Conservation (phyloP, 2,797 vertebrate species). For the Cyclopterus lumpus region DNA sequence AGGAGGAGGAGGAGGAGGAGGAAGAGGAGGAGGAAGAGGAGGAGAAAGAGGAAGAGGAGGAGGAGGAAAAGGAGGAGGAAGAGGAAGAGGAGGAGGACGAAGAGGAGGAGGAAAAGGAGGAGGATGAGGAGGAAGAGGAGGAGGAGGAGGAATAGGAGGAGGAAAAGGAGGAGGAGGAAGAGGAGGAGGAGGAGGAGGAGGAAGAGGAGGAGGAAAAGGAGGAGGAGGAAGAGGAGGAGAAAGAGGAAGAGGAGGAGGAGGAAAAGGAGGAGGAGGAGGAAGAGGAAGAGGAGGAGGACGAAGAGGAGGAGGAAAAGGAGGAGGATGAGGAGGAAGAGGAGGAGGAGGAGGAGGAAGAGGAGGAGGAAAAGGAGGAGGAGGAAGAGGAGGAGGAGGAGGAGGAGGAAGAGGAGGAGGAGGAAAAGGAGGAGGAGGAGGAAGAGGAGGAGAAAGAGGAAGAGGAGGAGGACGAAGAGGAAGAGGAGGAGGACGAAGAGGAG, state of each 20-base stretch:
- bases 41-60: no score
- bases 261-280: no score
- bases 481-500: neutral
- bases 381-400: no score
- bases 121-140: slow-evolving; percentile 24
- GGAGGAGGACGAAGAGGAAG: neutral
- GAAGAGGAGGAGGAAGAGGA: neutral
- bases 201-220: neutral
- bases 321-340: neutral
- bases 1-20: no score
- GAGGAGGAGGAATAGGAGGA: slow-evolving; percentile 6
- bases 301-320: neutral
- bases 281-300: no score
- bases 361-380: no score
- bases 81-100: neutral
- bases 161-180: neutral
- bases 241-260: neutral
- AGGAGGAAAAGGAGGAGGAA: neutral
- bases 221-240: neutral
- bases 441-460: neutral
- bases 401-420: no score
- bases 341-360: neutral
- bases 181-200: neutral
- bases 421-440: no score
- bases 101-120: neutral